Percentiles rank a stretch among this genome's conserved stretches.
Conservation (phyloP, 1,140 invertebrate genomes). For the Drosophila nannoptera region DNA sequence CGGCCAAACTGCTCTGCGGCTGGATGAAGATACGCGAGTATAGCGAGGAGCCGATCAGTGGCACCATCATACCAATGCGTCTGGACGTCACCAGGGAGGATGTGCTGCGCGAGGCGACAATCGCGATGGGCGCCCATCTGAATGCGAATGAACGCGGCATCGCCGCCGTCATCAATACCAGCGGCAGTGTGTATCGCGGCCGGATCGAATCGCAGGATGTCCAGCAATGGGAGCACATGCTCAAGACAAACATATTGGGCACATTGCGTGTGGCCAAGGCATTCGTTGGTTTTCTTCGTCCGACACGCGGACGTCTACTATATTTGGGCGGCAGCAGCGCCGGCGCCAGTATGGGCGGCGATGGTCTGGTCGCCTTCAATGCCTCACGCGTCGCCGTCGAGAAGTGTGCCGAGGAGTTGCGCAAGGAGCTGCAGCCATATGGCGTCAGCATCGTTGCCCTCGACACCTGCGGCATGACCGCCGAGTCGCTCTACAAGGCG, state of each 20-base stretch:
- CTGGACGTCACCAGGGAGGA: constrained; percentile 90
- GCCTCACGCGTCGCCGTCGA: constrained; percentile 86
- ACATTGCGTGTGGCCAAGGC: constrained; percentile 86
- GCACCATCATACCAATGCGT: constrained; percentile 83
- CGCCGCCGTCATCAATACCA: constrained; percentile 90
- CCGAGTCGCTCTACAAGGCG: constrained; percentile 82
- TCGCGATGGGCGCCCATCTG: constrained; percentile 87
- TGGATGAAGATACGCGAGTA: constrained; percentile 83
- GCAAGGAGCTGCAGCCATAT: constrained; percentile 84
- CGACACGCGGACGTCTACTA: constrained; percentile 81
- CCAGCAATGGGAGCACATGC: constrained; percentile 87
- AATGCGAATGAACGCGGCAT: constrained; percentile 90
- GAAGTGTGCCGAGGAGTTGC: constrained; percentile 85
- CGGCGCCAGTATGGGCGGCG: constrained; percentile 71
- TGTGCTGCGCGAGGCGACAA: constrained; percentile 87
- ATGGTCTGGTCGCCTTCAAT: constrained; percentile 84
- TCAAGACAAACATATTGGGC: constrained; percentile 87
- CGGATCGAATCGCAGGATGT: constrained; percentile 86
- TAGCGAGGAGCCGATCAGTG: constrained; percentile 78
- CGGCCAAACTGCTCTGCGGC: constrained; percentile 81
- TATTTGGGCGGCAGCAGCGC: constrained; percentile 80
- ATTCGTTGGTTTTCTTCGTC: constrained; percentile 85
- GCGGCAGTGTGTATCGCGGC: constrained; percentile 85
- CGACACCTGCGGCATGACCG: constrained; percentile 85
- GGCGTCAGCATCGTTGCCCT: constrained; percentile 88